A percentile compares a stretch with the other conserved stretches of the same genome.
These are phyloP conservation scores for Acrocephalus scirpaceus DNA, from an alignment of 2,797 vertebrate species.

Conservation along the genomic window DNA sequence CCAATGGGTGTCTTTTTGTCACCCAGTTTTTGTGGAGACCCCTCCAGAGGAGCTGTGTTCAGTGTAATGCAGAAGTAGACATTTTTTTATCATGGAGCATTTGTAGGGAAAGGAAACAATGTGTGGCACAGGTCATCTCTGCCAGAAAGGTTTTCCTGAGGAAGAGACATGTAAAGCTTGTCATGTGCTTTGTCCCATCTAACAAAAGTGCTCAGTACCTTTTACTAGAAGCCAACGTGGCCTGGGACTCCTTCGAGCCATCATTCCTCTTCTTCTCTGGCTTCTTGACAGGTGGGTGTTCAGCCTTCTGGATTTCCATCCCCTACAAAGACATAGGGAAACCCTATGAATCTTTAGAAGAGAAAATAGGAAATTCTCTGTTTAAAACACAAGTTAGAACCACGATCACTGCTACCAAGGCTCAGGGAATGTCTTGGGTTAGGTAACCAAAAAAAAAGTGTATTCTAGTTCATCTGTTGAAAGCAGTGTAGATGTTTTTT, in stretches of 20 bases:
- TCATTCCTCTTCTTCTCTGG: not conserved
- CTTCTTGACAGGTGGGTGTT: not conserved
- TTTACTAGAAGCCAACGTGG: not conserved
- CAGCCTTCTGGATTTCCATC: not conserved
- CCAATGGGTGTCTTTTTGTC: not conserved
- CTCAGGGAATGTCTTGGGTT: no score
- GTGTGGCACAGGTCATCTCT: not conserved
- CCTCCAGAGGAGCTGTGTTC: not conserved
- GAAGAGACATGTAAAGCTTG: no score
- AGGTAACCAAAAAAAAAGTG: no score
- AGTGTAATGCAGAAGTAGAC: not conserved
- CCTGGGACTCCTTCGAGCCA: not conserved
- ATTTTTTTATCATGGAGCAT: not conserved
- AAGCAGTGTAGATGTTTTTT: no score
- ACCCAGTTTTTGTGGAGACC: not conserved
- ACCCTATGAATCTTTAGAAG: not conserved
- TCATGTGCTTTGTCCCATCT: not conserved
- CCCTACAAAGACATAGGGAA: not conserved
- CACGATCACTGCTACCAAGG: not conserved
- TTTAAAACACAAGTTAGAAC: not conserved
- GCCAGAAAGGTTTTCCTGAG: no score
- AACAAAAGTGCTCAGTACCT: not conserved
- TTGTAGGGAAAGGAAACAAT: not conserved
- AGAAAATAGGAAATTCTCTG: not conserved
- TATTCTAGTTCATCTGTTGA: no score